Evolutionary conservation across 1,140 invertebrate species (phyloP), one percentile per base, ranked within the genome.

Genomic region (Micrasema longulum): DNA sequence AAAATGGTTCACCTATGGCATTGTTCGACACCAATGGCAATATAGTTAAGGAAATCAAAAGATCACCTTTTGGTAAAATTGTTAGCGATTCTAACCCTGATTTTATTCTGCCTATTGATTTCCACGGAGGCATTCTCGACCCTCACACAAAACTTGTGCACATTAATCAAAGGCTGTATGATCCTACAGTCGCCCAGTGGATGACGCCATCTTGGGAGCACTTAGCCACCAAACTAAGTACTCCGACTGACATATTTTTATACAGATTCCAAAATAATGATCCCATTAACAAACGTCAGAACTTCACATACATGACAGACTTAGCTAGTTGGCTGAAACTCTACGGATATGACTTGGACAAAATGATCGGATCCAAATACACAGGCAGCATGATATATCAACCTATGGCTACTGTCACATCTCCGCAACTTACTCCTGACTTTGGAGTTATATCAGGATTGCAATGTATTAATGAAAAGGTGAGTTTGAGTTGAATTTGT

Each of bases 181-280:
- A 98, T 83, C 94, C 97, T 0, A 88, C 91, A 0, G 93, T 97
- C 41, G 96, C 95, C 2, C 95, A 97, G 78, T 98, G 96, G 95
- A 93, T 97, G 88, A 95, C 94, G 0, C 96, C 97, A 0, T 90
- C 92, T 26, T 98, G 96, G 92, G 92, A 95, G 77, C 89, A 92
- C 71, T 86, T 97, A 71, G 92, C 94, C 0, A 92, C 92, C 11
- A 88, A 88, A 78, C 84, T 97, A 53, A 93, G 90, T 7, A 89
- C 91, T 12, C 95, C 95, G 1, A 94, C 92, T 0, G 93, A 96
- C 78, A 92, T 97, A 18, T 97, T 96, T 78, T 93, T 95, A 64
- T 97, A 97, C 78, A 86, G 95, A 69, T 97, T 96, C 85, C 89
- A 92, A 71, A 95, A 95, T 77, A 97, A 97, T 77, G 95, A 97